Conservation (phyloP, 2,797 vertebrate species). For the Alexandromys oeconomus region DNA sequence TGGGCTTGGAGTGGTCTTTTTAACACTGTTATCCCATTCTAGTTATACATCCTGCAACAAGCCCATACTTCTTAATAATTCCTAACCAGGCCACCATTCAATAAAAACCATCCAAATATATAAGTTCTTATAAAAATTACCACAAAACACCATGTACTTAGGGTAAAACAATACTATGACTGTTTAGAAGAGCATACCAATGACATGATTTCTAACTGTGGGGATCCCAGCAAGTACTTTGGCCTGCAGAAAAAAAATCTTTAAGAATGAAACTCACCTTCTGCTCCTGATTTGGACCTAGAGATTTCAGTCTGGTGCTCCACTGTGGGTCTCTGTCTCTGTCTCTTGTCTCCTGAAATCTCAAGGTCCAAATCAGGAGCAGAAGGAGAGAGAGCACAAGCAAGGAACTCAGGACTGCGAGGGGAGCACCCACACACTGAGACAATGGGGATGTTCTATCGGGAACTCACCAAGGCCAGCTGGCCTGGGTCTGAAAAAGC, state of each 20-base stretch:
- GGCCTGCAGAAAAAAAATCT: neutral
- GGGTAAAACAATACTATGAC: neutral
- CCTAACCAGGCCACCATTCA: neutral
- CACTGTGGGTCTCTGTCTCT: no score
- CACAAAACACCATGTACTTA: neutral
- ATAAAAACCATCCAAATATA: neutral
- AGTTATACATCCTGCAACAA: neutral
- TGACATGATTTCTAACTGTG: neutral
- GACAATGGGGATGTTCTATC: no score
- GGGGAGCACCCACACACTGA: no score
- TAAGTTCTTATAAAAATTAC: neutral
- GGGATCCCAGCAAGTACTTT: neutral
- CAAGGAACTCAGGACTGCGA: no score
- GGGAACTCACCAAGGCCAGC: no score
- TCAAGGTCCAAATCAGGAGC: no score
- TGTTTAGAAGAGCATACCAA: neutral
- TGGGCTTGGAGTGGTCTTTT: neutral
- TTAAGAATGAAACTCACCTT: neutral
- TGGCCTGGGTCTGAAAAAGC: no score
- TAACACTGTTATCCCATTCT: neutral
- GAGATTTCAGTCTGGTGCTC: no score
- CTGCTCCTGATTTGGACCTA: no score
- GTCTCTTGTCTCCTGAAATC: no score
- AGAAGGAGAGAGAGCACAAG: no score
- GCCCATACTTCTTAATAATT: neutral